phyloP scores from a whole-genome alignment of 2,797 vertebrate genomes.

The Spheniscus humboldti region DNA sequence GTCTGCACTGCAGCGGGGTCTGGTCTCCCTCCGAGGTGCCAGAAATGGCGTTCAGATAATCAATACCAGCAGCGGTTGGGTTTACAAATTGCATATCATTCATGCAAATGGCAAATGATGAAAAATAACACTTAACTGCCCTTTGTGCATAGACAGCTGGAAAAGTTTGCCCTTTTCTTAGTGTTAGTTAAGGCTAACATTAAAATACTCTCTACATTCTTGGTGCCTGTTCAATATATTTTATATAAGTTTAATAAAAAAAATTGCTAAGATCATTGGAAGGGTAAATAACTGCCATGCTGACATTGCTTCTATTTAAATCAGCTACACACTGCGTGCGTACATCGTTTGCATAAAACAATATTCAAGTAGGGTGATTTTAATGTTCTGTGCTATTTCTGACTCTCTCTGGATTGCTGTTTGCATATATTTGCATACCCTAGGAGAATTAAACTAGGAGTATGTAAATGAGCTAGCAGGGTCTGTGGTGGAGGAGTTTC shows the following conservation, averaged over 20 bases:
- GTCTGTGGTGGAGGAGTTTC: constrained; percentile 48
- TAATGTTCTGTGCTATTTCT: constrained; percentile 83
- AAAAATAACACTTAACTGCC: constrained; percentile 26
- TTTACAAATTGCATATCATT: background rate
- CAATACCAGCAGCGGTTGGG: background rate
- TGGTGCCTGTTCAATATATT: constrained; percentile 46
- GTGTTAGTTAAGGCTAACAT: constrained; percentile 61
- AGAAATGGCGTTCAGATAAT: background rate
- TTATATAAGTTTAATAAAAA: constrained; percentile 68
- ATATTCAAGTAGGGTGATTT: constrained; percentile 79
- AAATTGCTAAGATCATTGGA: constrained; percentile 66
- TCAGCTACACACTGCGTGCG: constrained; percentile 75
- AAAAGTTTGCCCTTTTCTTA: constrained; percentile 32
- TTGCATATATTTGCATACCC: constrained; percentile 87
- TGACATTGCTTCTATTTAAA: constrained; percentile 75
- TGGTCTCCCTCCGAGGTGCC: background rate
- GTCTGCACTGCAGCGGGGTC: rapidly evolving
- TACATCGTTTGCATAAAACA: constrained; percentile 78
- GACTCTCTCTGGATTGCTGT: constrained; percentile 80
- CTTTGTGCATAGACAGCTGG: background rate
- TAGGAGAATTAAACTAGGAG: constrained; percentile 78
- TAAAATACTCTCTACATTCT: constrained; percentile 30
- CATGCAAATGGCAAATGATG: background rate
- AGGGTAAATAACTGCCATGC: constrained; percentile 67
- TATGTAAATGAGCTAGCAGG: constrained; percentile 80